Base-by-base conservation (phyloP, 2,888 invertebrate genomes). In the Subacronicta megacephala region DNA sequence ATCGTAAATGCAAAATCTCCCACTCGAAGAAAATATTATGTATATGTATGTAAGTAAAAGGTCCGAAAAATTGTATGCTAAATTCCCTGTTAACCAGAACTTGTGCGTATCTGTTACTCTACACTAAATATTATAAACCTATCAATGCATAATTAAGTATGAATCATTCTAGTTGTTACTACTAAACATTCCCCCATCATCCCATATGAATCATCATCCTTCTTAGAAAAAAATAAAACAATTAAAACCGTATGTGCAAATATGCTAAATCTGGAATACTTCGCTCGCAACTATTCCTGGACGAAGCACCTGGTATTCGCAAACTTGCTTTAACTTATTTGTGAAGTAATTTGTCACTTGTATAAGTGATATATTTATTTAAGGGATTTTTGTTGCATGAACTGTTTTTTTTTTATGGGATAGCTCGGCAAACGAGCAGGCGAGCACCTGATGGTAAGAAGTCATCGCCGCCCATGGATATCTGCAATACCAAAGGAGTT, bases 201-300 rank as follows among this genome's bases (percentile, higher is more conserved):
- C 23, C 2, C 13, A 16, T 20, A 52, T 66, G 62, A 66, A 62
- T 66, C 66, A 62, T 57, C n/a, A 41, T 38, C 26, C 18, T 15
- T 40, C 33, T 35, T n/a, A 20, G 33, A 51, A 61, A 61, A 63
- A 68, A 46, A n/a, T n/a, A n/a, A 40, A 53, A 47, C 63, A 61
- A 62, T 72, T 62, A 60, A 70, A 75, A 51, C 64, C 64, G 72
- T 51, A 57, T 69, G 67, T 41, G 72, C 51, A 31, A 55, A 57
- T 47, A n/a, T 47, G 43, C 65, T 69, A 59, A 66, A 47, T 59
- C 40, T 42, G 63, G 46, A 59, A 51, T 49, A 53, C 54, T 42
- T 62, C 40, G 33, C 35, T 40, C 37, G 37, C 7, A 35, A 33
- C 56, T 62, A 71, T 68, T 75, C 57, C 18, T 62, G 72, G 38